A percentile compares a stretch with the other conserved stretches of the same genome.
These are phyloP conservation scores for Acleris emargana DNA, from an alignment of 2,888 invertebrate species.

Conservation along the genomic window DNA sequence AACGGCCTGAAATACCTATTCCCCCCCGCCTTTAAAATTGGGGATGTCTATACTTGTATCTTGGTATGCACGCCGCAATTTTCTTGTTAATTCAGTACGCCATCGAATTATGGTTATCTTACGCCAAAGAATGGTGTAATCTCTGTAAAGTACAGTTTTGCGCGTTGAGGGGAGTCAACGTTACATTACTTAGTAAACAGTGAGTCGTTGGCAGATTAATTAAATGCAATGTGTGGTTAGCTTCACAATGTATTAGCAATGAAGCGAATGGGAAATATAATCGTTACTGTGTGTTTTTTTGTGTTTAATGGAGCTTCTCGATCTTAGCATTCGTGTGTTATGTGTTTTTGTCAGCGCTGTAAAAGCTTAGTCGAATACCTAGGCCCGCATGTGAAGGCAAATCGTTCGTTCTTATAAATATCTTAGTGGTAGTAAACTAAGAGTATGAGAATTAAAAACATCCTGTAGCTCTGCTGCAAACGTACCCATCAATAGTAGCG, in stretches of 20 bases:
- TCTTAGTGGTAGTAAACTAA: too few species aligned
- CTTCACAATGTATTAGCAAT: neutral
- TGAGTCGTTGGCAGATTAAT: slow-evolving; percentile 26
- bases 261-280: neutral
- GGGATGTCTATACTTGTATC: neutral
- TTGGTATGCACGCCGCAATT: slow-evolving; percentile 52
- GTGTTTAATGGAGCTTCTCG: neutral
- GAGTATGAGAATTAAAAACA: too few species aligned
- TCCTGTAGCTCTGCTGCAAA: too few species aligned
- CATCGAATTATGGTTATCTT: slow-evolving; percentile 64
- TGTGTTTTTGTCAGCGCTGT: too few species aligned
- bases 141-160: slow-evolving; percentile 27
- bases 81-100: slow-evolving; percentile 63
- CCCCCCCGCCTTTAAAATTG: slow-evolving; percentile 5
- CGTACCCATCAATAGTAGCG: too few species aligned
- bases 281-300: neutral
- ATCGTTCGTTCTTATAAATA: too few species aligned
- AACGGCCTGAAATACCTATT: slow-evolving; percentile 46
- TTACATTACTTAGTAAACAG: slow-evolving; percentile 24
- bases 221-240: slow-evolving; percentile 2
- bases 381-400: too few species aligned
- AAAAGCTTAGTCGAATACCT: too few species aligned
- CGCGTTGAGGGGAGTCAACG: slow-evolving; percentile 22
- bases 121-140: slow-evolving; percentile 52
- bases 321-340: too few species aligned